phyloP scores from a whole-genome alignment of 2,888 invertebrate genomes.

The Lycophotia porphyrea region DNA sequence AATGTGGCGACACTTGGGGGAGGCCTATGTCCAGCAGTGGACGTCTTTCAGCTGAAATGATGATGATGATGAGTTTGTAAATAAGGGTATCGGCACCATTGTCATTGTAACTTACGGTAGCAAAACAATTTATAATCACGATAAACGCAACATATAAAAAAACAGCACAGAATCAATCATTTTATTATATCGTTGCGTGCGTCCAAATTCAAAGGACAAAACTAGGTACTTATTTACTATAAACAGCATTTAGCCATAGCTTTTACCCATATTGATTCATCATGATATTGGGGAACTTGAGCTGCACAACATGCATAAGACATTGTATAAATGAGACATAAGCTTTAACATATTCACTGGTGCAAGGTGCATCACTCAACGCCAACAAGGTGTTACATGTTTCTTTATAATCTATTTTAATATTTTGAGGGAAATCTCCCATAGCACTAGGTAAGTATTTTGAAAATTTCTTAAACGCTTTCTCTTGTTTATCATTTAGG shows the following conservation, averaged over 20 bases:
- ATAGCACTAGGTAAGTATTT: background rate
- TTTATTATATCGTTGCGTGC: background rate
- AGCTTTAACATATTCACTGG: constrained; percentile 18
- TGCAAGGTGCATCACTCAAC: constrained; percentile 25
- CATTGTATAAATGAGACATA: constrained; percentile 11
- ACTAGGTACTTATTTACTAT: background rate
- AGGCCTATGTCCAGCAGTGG: too few relatives aligned
- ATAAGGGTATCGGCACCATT: too few relatives aligned
- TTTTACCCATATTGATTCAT: background rate
- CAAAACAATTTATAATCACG: too few relatives aligned
- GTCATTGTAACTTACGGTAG: too few relatives aligned
- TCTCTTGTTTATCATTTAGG: constrained; percentile 12
- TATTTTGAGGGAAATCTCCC: background rate
- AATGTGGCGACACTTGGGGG: too few relatives aligned
- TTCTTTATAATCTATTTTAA: constrained; percentile 14
- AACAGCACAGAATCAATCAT: background rate
- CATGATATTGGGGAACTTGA: constrained; percentile 27
- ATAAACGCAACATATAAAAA: too few relatives aligned
- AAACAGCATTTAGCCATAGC: background rate
- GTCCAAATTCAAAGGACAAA: background rate
- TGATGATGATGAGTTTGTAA: too few relatives aligned
- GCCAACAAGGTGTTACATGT: constrained; percentile 22
- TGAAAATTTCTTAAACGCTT: background rate
- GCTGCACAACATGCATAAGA: background rate
- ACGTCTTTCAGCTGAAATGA: too few relatives aligned